Base-by-base conservation (phyloP, 2,888 invertebrate genomes). In the Deilephila elpenor region DNA sequence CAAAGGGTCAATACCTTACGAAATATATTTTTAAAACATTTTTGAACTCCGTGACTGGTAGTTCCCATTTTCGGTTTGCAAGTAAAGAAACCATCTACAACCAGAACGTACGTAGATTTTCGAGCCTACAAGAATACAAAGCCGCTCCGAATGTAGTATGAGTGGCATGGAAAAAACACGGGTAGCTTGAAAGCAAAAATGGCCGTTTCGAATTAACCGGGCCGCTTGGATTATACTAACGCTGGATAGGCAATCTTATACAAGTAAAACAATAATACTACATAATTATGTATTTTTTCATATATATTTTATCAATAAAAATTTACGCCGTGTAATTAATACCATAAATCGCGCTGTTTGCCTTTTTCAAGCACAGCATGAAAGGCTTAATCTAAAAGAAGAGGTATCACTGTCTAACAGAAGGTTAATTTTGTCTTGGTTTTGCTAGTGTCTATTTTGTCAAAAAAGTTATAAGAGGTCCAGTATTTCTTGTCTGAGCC, bases 121-220 rank as follows among this genome's bases (percentile, higher is more conserved):
- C n/a, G n/a, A 34, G 34, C 64, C 7, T 64, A 37, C 64, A 37
- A 0, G 37, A 37, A 64, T 20, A 64, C 37, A 64, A 34, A 64
- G 64, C n/a, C n/a, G n/a, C 34, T 37, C 20, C n/a, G 64, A 64
- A 64, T 37, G 37, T 37, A n/a, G 37, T 37, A 64, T 60, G 29
- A 25, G 60, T 60, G 60, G 60, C 60, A 29, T 60, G 25, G 34
- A 37, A 64, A 64, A 37, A 64, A 37, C 37, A 62, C 62, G 37
- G 34, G 62, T 62, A 37, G 37, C 64, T 37, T 64, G 37, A 37
- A 37, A 64, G 64, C 34, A 64, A 64, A 37, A 64, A 64, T 37
- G 64, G 64, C n/a, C 64, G 37, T 34, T 64, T 37, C 29, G 37
- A 64, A 64, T 64, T 34, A 37, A 37, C 64, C 37, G 37, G 34